phyloP scores from a whole-genome alignment of 2,888 invertebrate genomes.

The Selenia dentaria region DNA sequence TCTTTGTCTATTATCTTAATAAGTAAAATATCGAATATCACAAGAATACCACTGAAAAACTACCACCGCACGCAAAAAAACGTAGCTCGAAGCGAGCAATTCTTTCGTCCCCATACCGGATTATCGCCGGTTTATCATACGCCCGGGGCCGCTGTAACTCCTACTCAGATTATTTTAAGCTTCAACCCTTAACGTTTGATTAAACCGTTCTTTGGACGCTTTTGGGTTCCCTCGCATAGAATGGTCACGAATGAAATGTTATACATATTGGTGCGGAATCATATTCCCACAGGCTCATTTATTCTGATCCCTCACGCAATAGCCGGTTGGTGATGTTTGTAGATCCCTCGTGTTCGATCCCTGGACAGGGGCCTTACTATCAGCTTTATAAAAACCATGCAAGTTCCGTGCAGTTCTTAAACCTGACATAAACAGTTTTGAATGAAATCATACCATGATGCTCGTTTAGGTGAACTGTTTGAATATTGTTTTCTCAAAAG shows the following conservation, averaged over 20 bases:
- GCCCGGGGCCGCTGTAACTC: conserved; percentile 67
- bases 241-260: conserved; percentile 5
- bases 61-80: conserved; percentile 67
- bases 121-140: conserved; percentile 80
- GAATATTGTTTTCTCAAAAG: no score
- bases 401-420: no score
- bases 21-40: conserved; percentile 29
- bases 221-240: conserved; percentile 20
- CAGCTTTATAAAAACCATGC: no score
- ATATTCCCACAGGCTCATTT: background rate
- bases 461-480: no score
- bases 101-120: conserved; percentile 77
- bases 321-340: no score
- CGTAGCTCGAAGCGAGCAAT: conserved; percentile 73
- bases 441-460: no score
- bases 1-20: conserved; percentile 9
- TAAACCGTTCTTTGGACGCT: conserved; percentile 56
- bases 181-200: conserved; percentile 77
- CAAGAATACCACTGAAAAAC: conserved; percentile 49
- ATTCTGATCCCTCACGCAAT: no score
- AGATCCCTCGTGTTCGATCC: no score
- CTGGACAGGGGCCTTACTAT: no score
- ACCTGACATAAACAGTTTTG: no score
- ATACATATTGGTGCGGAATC: conserved; percentile 8
- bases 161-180: conserved; percentile 76